Percentiles rank a stretch among this genome's conserved stretches.
Evolutionary conservation across 2,888 invertebrate species (phyloP).

Genomic region (Philereme vetulata): DNA sequence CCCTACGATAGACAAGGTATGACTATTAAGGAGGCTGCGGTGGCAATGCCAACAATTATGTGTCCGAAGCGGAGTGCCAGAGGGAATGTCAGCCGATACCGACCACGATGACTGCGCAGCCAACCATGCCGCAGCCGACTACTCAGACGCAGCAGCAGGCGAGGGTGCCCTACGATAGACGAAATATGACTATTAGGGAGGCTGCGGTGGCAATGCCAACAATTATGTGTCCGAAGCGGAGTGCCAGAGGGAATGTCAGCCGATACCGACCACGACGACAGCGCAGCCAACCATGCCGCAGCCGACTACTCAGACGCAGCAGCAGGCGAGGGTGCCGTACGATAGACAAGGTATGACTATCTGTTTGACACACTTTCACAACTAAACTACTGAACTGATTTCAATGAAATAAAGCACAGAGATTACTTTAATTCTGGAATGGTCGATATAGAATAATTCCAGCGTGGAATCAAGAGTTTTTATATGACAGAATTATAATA

Average conservation of each 20-base stretch:
- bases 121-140: constrained; percentile 33
- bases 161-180: constrained; percentile 29
- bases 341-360: constrained; percentile 13
- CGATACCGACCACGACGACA: constrained; percentile 66
- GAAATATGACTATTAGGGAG: constrained; percentile 93
- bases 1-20: constrained; percentile 33
- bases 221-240: constrained; percentile 88
- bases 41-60: constrained; percentile 95
- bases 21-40: constrained; percentile 96
- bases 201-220: constrained; percentile 96
- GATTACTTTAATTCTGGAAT: background rate
- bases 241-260: constrained; percentile 86
- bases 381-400: no score
- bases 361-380: background rate
- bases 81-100: constrained; percentile 83
- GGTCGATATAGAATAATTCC: no score
- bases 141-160: constrained; percentile 31
- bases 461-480: no score
- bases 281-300: constrained; percentile 40
- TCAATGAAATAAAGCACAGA: no score
- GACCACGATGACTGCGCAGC: constrained; percentile 62
- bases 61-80: constrained; percentile 86
- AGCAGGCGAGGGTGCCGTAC: constrained; percentile 29
- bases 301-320: constrained; percentile 31
- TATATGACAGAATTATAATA: no score